Percentiles rank a stretch among this genome's conserved stretches.
Conservation (phyloP, 2,888 invertebrate species). For the Eupithecia subumbrata region DNA sequence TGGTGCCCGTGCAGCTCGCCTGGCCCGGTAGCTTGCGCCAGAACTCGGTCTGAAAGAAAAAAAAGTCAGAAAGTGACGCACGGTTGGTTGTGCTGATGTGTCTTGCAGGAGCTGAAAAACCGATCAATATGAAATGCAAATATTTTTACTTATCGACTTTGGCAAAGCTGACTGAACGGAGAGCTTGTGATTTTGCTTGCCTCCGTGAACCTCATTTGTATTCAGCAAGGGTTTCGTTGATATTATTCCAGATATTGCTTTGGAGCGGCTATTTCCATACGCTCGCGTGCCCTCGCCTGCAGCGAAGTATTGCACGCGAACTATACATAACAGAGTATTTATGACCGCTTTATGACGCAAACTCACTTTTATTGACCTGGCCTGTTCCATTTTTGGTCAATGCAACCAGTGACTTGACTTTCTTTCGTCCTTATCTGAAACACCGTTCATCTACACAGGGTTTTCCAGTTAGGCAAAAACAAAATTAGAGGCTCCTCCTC, state of each 20-base stretch:
- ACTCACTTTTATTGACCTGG: neutral
- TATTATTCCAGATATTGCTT: neutral
- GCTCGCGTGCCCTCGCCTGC: slow-evolving; percentile 21
- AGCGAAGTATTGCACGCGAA: slow-evolving; percentile 18
- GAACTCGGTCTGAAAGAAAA: slow-evolving; percentile 53
- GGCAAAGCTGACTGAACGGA: neutral
- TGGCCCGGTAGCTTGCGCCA: slow-evolving; percentile 84
- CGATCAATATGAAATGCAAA: slow-evolving; percentile 1
- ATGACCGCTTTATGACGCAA: neutral
- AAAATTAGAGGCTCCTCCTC: neutral
- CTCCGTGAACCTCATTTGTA: neutral
- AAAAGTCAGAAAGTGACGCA: neutral
- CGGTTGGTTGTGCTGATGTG: neutral
- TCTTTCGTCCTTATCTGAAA: neutral
- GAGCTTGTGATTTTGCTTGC: neutral
- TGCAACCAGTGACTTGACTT: neutral
- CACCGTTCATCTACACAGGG: no score
- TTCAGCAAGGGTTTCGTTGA: slow-evolving; percentile 5
- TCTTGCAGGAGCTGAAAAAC: neutral
- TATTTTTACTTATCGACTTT: neutral
- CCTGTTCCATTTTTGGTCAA: neutral
- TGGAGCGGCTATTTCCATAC: neutral
- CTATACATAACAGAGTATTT: neutral
- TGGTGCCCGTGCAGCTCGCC: neutral
- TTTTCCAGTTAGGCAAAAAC: neutral